Conservation (phyloP, 2,113 vertebrate genomes). For the Charina bottae region DNA sequence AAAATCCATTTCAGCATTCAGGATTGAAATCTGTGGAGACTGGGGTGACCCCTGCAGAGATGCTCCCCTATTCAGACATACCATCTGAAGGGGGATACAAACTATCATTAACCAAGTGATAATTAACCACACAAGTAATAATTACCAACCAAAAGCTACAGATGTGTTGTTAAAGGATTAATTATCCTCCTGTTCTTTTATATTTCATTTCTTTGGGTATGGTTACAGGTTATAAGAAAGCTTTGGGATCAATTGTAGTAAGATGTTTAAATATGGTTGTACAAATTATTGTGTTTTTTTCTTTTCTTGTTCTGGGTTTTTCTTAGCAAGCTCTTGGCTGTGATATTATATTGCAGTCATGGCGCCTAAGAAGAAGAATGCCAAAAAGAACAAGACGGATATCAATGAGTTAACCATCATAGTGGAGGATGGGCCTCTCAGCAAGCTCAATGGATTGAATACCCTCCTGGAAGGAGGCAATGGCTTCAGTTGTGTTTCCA, state of each 20-base stretch:
- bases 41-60: neutral
- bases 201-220: neutral
- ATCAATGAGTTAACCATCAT: conserved; percentile 92
- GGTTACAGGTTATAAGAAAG: neutral
- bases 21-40: neutral
- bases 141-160: neutral
- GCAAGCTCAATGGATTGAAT: conserved; percentile 90
- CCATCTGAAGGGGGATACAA: neutral
- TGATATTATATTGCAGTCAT: conserved; percentile 85
- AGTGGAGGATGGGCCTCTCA: conserved; percentile 90
- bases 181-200: neutral
- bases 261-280: conserved; percentile 45
- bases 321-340: conserved; percentile 80
- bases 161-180: neutral
- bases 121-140: neutral
- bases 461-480: conserved; percentile 91
- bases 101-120: neutral
- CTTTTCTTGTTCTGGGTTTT: conserved; percentile 37
- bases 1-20: neutral
- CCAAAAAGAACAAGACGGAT: conserved; percentile 92
- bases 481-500: conserved; percentile 94
- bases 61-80: neutral
- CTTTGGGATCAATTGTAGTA: neutral
- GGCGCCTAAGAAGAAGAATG: conserved; percentile 98
- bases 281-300: conserved; percentile 1